Evolutionary conservation across 1,140 invertebrate species (phyloP).

Genomic region (Aphidius gifuensis): DNA sequence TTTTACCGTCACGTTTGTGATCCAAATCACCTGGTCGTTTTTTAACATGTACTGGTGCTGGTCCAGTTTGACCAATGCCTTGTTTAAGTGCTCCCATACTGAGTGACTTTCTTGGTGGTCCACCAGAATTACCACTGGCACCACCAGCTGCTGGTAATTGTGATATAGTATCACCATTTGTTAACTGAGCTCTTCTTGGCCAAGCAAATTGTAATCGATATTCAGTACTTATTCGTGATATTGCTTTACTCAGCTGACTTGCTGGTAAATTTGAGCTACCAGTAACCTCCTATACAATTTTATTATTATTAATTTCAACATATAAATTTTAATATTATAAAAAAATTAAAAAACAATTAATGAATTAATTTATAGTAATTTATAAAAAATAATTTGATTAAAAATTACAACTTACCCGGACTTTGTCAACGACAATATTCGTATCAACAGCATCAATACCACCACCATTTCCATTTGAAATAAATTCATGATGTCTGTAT

Average conservation of each 20-base stretch:
- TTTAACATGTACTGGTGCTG: constrained; percentile 65
- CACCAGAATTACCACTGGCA: constrained; percentile 46
- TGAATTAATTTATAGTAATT: neutral
- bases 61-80: constrained; percentile 52
- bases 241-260: constrained; percentile 66
- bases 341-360: neutral
- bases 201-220: constrained; percentile 85
- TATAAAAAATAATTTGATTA: neutral
- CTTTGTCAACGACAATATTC: constrained; percentile 53
- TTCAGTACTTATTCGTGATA: constrained; percentile 76
- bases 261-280: constrained; percentile 50
- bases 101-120: constrained; percentile 73
- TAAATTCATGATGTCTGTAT: constrained; percentile 78
- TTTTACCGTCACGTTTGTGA: constrained; percentile 50
- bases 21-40: constrained; percentile 59
- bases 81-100: constrained; percentile 82
- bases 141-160: constrained; percentile 48
- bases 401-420: constrained; percentile 31
- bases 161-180: constrained; percentile 60
- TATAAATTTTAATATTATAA: no score
- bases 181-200: constrained; percentile 58
- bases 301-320: no score
- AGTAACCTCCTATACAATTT: constrained; percentile 47
- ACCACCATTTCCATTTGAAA: constrained; percentile 61
- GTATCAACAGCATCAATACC: constrained; percentile 52